Evolutionary conservation across 1,140 invertebrate genomes (phyloP), one percentile per base, ranked within the genome.

Genomic region (Drosophila asahinai): DNA sequence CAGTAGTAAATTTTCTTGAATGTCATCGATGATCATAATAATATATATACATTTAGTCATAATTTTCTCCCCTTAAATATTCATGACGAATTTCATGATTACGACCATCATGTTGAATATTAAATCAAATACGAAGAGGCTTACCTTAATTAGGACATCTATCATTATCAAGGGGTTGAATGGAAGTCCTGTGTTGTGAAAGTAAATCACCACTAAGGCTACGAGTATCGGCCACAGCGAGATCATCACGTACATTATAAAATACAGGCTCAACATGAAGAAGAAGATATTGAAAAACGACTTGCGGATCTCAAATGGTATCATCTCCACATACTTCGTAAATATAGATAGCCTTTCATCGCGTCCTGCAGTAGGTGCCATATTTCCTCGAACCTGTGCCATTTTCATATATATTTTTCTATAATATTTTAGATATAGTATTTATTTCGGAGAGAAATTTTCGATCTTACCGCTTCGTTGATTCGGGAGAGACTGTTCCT

Each of bases 291-390:
- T 55, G 12, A 19, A 14, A 22, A 38, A 9, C 0, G 0, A 14
- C 17, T 38, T 55, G 8, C 12, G 12, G 17, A 36, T 6, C 4
- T 5, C 30, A 1, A 36, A 36, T 36, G 33, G 33, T 36, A 36
- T 12, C 11, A 11, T 36, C 9, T 11, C 33, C 33, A 12, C 33
- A 36, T 9, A 36, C 33, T 36, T 36, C 3, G 33, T 9, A 36
- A 36, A 36, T 36, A 36, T 11, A 9, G 11, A 36, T 3, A 36
- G 33, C 33, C 33, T 36, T 11, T 11, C 12, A 4, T 5, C 17
- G 1, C 3, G 11, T n/a, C n/a, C 6, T 3, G 3, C 3, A 33
- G 27, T 4, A 9, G n/a, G 6, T 33, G 1, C 0, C 0, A n/a
- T 3, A 52, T 6, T 7, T 19, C 7, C 5, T 14, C 27, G n/a